Evolutionary conservation across 2,888 invertebrate species (phyloP).

Genomic region (Nephrotoma flavescens): DNA sequence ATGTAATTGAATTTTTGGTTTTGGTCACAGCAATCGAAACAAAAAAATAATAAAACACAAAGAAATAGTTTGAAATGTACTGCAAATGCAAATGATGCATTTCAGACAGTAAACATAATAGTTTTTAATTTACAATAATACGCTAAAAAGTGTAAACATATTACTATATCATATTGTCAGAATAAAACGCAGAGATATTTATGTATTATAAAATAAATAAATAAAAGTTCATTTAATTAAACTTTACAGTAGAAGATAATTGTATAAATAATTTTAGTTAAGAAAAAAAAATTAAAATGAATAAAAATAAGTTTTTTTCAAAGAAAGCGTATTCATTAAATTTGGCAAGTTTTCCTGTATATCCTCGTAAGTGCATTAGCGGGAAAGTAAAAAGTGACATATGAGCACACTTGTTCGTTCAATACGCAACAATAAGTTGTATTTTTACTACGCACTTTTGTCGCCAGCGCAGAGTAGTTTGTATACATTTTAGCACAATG

Average conservation of each 20-base stretch:
- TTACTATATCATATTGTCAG: background rate
- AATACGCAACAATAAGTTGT: no score
- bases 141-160: background rate
- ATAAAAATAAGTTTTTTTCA: background rate
- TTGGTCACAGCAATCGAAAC: background rate
- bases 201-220: background rate
- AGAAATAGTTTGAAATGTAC: background rate
- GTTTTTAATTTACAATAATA: background rate
- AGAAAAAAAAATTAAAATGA: background rate
- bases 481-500: no score
- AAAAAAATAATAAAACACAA: background rate
- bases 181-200: background rate
- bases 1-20: background rate
- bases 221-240: background rate
- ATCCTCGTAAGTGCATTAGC: no score
- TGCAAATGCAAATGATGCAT: background rate
- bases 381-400: no score
- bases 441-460: no score
- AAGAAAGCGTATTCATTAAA: background rate
- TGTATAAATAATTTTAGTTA: background rate
- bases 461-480: no score
- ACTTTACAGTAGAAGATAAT: background rate
- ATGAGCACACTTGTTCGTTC: no score
- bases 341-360: no score
- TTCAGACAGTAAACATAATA: background rate